These are phyloP conservation scores for Coelinius sp. DNA, from an alignment of 2,888 invertebrate genomes.

Conservation along the genomic window DNA sequence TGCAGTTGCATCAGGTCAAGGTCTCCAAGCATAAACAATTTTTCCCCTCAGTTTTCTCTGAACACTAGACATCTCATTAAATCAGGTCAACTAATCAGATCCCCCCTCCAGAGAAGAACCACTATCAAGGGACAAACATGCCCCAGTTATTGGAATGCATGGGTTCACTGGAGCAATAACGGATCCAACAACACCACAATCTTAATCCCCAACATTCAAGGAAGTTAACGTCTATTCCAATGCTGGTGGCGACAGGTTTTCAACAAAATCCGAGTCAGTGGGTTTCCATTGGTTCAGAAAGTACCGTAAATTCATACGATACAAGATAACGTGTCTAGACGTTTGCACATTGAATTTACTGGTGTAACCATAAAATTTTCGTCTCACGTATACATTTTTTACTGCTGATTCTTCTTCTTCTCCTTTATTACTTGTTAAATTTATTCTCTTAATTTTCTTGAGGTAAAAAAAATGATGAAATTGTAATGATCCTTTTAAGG, in stretches of 20 bases:
- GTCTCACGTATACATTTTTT: background rate
- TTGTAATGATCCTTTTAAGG: constrained; percentile 10
- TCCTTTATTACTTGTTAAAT: background rate
- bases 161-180: constrained; percentile 42
- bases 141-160: constrained; percentile 35
- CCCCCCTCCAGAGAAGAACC: background rate
- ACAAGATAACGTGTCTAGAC: constrained; percentile 8
- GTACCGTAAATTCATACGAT: constrained; percentile 31
- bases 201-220: constrained; percentile 9
- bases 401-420: no score
- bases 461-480: background rate
- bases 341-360: background rate
- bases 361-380: background rate
- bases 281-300: constrained; percentile 24
- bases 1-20: background rate
- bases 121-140: constrained; percentile 25
- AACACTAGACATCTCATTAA: background rate
- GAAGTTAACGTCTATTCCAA: constrained; percentile 5
- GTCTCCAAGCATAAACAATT: background rate
- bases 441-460: background rate
- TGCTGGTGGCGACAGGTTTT: constrained; percentile 3
- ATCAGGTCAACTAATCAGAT: background rate
- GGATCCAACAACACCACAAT: constrained; percentile 25
- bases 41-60: background rate
- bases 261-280: constrained; percentile 31